Conservation (phyloP, 35 echinoderm and acorn worm genomes). For the Apostichopus parvimensis region DNA sequence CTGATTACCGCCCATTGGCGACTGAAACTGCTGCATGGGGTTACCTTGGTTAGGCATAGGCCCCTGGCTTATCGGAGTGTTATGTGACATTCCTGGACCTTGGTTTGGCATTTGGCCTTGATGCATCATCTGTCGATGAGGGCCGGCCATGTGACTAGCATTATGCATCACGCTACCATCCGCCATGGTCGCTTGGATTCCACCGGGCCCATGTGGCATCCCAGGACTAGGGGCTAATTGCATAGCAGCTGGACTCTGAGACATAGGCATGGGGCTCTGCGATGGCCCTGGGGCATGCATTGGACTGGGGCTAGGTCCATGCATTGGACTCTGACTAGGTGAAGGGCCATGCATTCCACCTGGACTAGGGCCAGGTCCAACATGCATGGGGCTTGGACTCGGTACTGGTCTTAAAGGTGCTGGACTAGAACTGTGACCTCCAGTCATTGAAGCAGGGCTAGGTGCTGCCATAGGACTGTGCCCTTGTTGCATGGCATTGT, state of each 20-base stretch:
- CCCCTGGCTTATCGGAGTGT: slow-evolving; percentile 59
- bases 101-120: slow-evolving; percentile 66
- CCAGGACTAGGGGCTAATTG: slow-evolving; percentile 23
- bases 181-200: slow-evolving; percentile 52
- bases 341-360: slow-evolving; percentile 41
- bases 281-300: slow-evolving; percentile 68
- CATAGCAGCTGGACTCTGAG: slow-evolving; percentile 55
- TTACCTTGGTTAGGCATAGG: slow-evolving; percentile 63
- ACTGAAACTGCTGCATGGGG: slow-evolving; percentile 56
- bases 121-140: slow-evolving; percentile 66
- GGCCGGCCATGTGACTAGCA: slow-evolving; percentile 48
- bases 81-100: slow-evolving; percentile 45
- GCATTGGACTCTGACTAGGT: slow-evolving; percentile 69
- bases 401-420: slow-evolving; percentile 58
- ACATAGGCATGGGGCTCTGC: slow-evolving; percentile 49
- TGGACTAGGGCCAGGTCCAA: slow-evolving; percentile 59
- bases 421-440: slow-evolving; percentile 57
- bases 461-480: slow-evolving; percentile 61
- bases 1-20: slow-evolving; percentile 40
- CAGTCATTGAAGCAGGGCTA: slow-evolving; percentile 48
- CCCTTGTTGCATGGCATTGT: slow-evolving; percentile 44
- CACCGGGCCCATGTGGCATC: slow-evolving; percentile 46
- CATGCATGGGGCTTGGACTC: slow-evolving; percentile 69
- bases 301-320: slow-evolving; percentile 65
- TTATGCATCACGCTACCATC: slow-evolving; percentile 47